phyloP scores from a whole-genome alignment of 2,888 invertebrate species.

The Bhutanitis thaidina region DNA sequence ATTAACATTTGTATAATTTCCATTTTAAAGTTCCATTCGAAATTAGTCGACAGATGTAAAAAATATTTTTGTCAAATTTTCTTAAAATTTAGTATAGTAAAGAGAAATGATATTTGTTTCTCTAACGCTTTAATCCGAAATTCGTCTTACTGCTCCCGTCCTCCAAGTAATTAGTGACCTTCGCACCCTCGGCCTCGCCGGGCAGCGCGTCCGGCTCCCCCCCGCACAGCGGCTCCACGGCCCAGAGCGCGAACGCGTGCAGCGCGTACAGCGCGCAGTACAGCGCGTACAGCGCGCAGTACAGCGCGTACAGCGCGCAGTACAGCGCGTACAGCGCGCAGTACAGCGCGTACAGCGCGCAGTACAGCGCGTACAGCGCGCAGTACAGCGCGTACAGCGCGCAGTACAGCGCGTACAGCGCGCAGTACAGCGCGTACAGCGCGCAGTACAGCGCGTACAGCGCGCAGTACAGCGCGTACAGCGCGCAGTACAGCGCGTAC shows the following conservation, averaged over 20 bases:
- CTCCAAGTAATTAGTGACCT: constrained; percentile 43
- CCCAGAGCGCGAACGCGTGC: constrained; percentile 49
- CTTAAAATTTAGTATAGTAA: too few species aligned
- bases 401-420: too few species aligned
- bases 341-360: too few species aligned
- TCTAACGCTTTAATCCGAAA: constrained; percentile 27
- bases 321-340: too few species aligned
- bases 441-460: constrained; percentile 49
- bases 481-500: constrained; percentile 59
- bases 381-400: too few species aligned
- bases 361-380: too few species aligned
- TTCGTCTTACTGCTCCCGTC: constrained; percentile 34
- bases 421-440: constrained; percentile 26
- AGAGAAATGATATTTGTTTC: background rate
- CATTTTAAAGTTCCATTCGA: too few species aligned
- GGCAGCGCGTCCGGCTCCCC: constrained; percentile 34
- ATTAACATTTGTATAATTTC: too few species aligned
- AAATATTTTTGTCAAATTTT: too few species aligned
- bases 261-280: constrained; percentile 43
- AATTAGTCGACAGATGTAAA: too few species aligned
- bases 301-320: background rate
- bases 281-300: constrained; percentile 46
- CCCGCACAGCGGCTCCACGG: constrained; percentile 51
- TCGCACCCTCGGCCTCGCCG: constrained; percentile 24
- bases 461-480: constrained; percentile 59